A percentile compares a stretch with the other conserved stretches of the same genome.
Evolutionary conservation across 1,140 invertebrate species (phyloP).

Genomic region (Wasmannia auropunctata): DNA sequence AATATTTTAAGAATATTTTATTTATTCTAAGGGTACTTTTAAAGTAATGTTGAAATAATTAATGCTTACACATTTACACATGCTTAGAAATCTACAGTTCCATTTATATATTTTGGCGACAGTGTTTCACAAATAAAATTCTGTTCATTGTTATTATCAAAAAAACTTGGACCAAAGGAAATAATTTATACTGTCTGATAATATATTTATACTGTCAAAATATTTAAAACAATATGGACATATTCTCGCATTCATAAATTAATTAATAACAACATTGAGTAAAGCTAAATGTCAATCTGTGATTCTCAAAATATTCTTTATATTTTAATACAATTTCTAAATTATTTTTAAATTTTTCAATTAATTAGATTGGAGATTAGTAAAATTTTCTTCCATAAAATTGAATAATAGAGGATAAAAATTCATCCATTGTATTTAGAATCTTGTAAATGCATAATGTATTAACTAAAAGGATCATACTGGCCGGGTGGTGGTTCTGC

Average conservation of each 20-base stretch:
- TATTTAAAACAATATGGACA: background rate
- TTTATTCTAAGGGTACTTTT: background rate
- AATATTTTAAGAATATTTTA: background rate
- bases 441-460: conserved; percentile 12
- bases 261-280: background rate
- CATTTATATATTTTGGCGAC: background rate
- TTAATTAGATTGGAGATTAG: background rate
- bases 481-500: conserved; percentile 76
- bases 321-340: background rate
- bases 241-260: conserved; percentile 13
- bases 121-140: background rate
- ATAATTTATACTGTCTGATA: too few relatives aligned
- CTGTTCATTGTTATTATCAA: conserved; percentile 9
- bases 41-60: too few relatives aligned
- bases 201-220: conserved; percentile 44
- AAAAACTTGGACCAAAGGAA: background rate
- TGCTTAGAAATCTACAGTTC: too few relatives aligned
- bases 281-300: background rate
- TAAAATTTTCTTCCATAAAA: background rate
- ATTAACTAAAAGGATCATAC: conserved; percentile 66
- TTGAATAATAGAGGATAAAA: background rate
- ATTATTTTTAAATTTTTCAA: background rate
- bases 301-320: background rate
- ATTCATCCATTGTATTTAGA: conserved; percentile 22
- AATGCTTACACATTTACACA: too few relatives aligned